phyloP scores from a whole-genome alignment of 2,888 invertebrate species.

The Cylloceria caligata region DNA sequence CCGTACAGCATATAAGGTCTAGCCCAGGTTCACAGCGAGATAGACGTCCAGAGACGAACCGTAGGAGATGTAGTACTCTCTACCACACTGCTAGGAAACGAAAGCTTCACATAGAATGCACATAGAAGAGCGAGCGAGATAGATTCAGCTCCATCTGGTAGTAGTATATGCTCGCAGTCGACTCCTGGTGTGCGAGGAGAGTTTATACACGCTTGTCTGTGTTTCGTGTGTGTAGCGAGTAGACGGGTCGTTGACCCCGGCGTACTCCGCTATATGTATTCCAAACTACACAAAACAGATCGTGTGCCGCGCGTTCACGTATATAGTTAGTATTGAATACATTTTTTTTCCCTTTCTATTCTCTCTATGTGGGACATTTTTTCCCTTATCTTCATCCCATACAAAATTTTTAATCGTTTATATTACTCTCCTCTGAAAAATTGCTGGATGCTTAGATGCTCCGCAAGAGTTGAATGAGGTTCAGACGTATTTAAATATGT shows the following conservation, averaged over 20 bases:
- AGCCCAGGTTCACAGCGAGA: constrained; percentile 74
- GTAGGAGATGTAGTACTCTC: constrained; percentile 49
- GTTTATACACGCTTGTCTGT: constrained; percentile 47
- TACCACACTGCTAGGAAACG: constrained; percentile 24
- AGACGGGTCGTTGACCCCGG: constrained; percentile 83
- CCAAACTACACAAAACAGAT: constrained; percentile 81
- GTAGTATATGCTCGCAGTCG: constrained; percentile 76
- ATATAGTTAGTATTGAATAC: constrained; percentile 76
- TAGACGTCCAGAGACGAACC: constrained; percentile 62
- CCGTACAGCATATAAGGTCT: constrained; percentile 65
- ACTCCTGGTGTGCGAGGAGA: constrained; percentile 67
- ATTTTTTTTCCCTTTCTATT: constrained; percentile 61
- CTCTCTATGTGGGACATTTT: constrained; percentile 3
- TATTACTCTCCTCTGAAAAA: background rate
- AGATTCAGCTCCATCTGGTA: constrained; percentile 79
- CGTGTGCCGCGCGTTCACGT: constrained; percentile 70
- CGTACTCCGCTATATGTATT: constrained; percentile 80
- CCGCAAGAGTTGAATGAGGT: background rate
- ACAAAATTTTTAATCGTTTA: background rate
- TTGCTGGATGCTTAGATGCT: background rate
- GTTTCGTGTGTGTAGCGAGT: constrained; percentile 74
- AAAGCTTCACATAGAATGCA: constrained; percentile 56
- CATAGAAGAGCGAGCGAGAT: constrained; percentile 61
- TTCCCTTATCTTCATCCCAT: constrained; percentile 16
- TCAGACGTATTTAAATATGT: constrained; percentile 1